phyloP scores from a whole-genome alignment of 2,888 invertebrate species.

The Trichopoda pennipes region DNA sequence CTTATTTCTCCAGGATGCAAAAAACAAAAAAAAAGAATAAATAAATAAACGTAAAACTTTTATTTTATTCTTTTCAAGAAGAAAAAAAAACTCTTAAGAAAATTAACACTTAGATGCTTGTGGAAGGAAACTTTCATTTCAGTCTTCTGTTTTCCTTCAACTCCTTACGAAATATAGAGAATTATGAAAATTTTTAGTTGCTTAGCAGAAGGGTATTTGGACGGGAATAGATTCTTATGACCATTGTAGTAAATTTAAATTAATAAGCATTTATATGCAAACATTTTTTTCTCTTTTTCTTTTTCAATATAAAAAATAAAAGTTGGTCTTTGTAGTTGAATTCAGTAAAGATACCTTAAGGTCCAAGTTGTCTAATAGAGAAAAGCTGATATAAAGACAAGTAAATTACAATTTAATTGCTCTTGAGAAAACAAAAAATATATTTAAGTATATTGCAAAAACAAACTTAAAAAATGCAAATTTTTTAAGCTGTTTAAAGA shows the following conservation, averaged over 20 bases:
- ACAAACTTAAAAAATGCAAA: slow-evolving; percentile 27
- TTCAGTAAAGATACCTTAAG: slow-evolving; percentile 61
- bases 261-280: slow-evolving; percentile 69
- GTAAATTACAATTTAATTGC: slow-evolving; percentile 69
- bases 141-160: slow-evolving; percentile 49
- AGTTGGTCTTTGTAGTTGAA: slow-evolving; percentile 49
- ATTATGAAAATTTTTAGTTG: slow-evolving; percentile 57
- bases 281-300: slow-evolving; percentile 23
- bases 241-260: slow-evolving; percentile 67
- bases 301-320: slow-evolving; percentile 10
- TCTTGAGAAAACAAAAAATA: slow-evolving; percentile 52
- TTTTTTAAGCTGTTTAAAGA: slow-evolving; percentile 45
- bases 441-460: slow-evolving; percentile 38
- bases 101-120: slow-evolving; percentile 66
- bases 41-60: slow-evolving; percentile 44
- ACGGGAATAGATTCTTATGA: slow-evolving; percentile 53
- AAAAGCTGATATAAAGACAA: slow-evolving; percentile 60
- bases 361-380: slow-evolving; percentile 42
- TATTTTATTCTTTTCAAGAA: slow-evolving; percentile 31
- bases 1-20: background rate
- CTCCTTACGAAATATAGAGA: slow-evolving; percentile 30
- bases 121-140: slow-evolving; percentile 47
- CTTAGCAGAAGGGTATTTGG: slow-evolving; percentile 23
- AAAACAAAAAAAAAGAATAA: slow-evolving; percentile 1
- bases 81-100: slow-evolving; percentile 59